Evolutionary conservation across 2,797 vertebrate genomes (phyloP).

Genomic region (Chaenodraco wilsoni): DNA sequence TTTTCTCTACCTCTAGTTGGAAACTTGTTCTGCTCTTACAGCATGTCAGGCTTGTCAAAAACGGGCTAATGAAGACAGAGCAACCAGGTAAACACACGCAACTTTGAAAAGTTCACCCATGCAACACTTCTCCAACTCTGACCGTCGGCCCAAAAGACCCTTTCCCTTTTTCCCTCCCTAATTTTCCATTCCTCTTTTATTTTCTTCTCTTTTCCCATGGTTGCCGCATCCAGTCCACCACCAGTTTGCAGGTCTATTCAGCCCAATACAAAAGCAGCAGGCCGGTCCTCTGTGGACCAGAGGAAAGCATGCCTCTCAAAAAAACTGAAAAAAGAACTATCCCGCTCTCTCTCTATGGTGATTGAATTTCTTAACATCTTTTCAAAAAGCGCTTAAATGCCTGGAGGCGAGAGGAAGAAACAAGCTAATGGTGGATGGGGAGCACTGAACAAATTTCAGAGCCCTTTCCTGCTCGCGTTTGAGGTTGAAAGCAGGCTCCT

Average conservation of each 20-base stretch:
- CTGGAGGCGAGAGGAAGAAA: slow-evolving; percentile 99
- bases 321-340: slow-evolving; percentile 75
- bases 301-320: slow-evolving; percentile 92
- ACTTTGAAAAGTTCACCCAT: slow-evolving; percentile 73
- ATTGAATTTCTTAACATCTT: slow-evolving; percentile 99
- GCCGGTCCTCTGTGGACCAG: slow-evolving; percentile 95
- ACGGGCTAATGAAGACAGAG: slow-evolving; percentile 48
- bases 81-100: slow-evolving; percentile 63
- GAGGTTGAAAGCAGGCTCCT: slow-evolving; percentile 99
- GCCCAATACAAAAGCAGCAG: slow-evolving; percentile 95
- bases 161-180: slow-evolving; percentile 66
- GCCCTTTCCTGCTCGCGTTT: slow-evolving; percentile 99
- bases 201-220: slow-evolving; percentile 78
- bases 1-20: slow-evolving; percentile 24
- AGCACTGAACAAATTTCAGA: slow-evolving; percentile 99
- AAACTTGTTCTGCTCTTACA: slow-evolving; percentile 41
- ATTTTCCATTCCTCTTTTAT: slow-evolving; percentile 82
- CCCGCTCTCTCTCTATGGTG: slow-evolving; percentile 96
- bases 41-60: slow-evolving; percentile 53
- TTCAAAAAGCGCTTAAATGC: slow-evolving; percentile 99
- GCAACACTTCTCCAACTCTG: slow-evolving; percentile 63
- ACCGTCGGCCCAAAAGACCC: slow-evolving; percentile 64
- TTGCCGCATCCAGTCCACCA: slow-evolving; percentile 75
- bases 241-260: slow-evolving; percentile 91
- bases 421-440: slow-evolving; percentile 99